A percentile compares a stretch with the other conserved stretches of the same genome.
Conservation (phyloP, 2,888 invertebrate genomes). For the Cosmia trapezina region DNA sequence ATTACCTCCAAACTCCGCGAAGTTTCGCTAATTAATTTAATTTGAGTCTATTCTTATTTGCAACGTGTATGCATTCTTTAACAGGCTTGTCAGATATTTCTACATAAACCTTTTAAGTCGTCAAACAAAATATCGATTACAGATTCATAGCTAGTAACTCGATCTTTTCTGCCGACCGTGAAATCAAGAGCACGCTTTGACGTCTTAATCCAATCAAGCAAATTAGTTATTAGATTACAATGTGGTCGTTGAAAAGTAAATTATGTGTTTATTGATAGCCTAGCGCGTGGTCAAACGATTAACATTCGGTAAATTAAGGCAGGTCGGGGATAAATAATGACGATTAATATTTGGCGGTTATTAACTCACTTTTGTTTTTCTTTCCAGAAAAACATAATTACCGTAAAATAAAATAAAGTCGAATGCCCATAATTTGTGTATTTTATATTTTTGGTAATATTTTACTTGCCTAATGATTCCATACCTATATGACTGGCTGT, state of each 20-base stretch:
- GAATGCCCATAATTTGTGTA: slow-evolving; percentile 42
- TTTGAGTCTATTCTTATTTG: background rate
- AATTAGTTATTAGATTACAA: slow-evolving; percentile 84
- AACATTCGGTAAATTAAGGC: slow-evolving; percentile 82
- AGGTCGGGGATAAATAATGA: slow-evolving; percentile 79
- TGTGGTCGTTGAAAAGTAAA: slow-evolving; percentile 74
- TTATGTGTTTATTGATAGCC: slow-evolving; percentile 78
- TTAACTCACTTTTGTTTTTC: slow-evolving; percentile 48
- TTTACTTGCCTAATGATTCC: slow-evolving; percentile 23
- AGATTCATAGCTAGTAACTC: slow-evolving; percentile 71
- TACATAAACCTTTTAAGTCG: slow-evolving; percentile 14
- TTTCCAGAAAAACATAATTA: slow-evolving; percentile 53
- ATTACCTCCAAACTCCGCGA: no score
- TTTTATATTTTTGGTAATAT: slow-evolving; percentile 35
- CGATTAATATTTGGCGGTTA: slow-evolving; percentile 64
- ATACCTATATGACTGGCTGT: background rate
- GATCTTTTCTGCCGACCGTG: slow-evolving; percentile 87
- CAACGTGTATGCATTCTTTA: background rate
- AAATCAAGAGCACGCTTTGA: slow-evolving; percentile 81
- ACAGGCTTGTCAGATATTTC: slow-evolving; percentile 4
- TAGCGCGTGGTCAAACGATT: slow-evolving; percentile 76
- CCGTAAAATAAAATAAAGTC: slow-evolving; percentile 57
- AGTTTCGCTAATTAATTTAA: no score
- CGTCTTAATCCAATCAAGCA: slow-evolving; percentile 89
- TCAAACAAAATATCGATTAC: slow-evolving; percentile 75